Evolutionary conservation across 2,797 vertebrate genomes (phyloP).

Genomic region (Mycteria americana): DNA sequence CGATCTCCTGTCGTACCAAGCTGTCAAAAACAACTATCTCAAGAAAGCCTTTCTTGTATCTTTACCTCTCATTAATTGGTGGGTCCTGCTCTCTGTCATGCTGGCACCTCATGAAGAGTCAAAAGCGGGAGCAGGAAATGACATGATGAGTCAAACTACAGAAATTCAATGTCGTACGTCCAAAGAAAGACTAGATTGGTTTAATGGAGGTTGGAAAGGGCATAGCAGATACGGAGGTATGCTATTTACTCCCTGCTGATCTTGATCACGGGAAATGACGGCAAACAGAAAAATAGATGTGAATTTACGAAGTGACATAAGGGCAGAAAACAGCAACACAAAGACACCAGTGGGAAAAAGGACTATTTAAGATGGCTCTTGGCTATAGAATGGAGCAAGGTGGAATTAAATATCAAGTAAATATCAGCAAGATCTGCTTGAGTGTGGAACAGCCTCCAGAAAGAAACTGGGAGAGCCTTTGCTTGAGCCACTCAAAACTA

Average conservation of each 20-base stretch:
- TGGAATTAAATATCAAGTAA: background rate
- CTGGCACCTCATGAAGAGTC: background rate
- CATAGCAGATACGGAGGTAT: background rate
- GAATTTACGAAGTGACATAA: background rate
- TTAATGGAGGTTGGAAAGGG: background rate
- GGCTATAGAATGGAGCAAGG: background rate
- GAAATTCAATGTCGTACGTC: background rate
- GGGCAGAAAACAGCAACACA: background rate
- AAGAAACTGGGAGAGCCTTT: slow-evolving; percentile 37
- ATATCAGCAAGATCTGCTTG: slow-evolving; percentile 3
- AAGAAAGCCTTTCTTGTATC: background rate
- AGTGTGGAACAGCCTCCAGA: slow-evolving; percentile 15
- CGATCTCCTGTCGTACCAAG: background rate
- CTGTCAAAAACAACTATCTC: background rate
- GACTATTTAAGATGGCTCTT: background rate
- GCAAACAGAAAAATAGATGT: background rate
- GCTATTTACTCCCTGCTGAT: background rate
- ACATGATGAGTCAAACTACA: background rate
- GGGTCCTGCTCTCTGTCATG: background rate
- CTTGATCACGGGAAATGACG: background rate
- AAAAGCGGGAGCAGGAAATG: background rate
- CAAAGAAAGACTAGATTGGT: background rate
- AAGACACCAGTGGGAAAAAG: background rate
- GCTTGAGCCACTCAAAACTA: slow-evolving; percentile 49
- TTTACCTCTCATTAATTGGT: background rate